These are phyloP conservation scores for Petrolisthes manimaculis DNA, from an alignment of 2,888 invertebrate species.

Conservation along the genomic window DNA sequence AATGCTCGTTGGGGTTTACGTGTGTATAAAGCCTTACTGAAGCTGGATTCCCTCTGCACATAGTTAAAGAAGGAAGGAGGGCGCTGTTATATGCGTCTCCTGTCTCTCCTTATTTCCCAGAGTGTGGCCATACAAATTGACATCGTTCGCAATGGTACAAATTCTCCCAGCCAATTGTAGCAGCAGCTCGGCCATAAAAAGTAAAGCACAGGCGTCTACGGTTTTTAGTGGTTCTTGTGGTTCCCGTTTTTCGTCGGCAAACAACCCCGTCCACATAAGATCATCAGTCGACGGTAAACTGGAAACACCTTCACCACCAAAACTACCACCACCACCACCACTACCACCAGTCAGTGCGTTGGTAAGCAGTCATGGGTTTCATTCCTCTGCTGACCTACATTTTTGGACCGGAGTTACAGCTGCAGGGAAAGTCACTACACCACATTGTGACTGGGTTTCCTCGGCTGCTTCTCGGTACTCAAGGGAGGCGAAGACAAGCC, in stretches of 20 bases:
- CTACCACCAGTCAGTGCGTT: not conserved
- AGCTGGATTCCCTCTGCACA: not conserved
- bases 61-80: too few species aligned
- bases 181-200: not conserved
- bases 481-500: too few species aligned
- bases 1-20: conserved; percentile 13
- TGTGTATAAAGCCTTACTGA: conserved; percentile 17
- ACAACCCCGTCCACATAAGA: too few species aligned
- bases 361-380: too few species aligned
- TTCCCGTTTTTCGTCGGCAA: too few species aligned
- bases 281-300: too few species aligned
- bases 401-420: too few species aligned
- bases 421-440: too few species aligned
- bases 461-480: too few species aligned
- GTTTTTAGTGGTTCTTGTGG: not conserved
- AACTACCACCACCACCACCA: not conserved
- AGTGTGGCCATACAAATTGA: not conserved
- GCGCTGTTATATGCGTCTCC: too few species aligned
- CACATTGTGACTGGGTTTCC: too few species aligned
- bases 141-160: conserved; percentile 14
- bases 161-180: not conserved
- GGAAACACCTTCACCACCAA: not conserved
- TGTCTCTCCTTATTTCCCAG: not conserved
- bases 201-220: not conserved
- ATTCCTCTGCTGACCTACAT: too few species aligned